Evolutionary conservation across 2,113 vertebrate genomes (phyloP).

Genomic region (Ailurus styani): DNA sequence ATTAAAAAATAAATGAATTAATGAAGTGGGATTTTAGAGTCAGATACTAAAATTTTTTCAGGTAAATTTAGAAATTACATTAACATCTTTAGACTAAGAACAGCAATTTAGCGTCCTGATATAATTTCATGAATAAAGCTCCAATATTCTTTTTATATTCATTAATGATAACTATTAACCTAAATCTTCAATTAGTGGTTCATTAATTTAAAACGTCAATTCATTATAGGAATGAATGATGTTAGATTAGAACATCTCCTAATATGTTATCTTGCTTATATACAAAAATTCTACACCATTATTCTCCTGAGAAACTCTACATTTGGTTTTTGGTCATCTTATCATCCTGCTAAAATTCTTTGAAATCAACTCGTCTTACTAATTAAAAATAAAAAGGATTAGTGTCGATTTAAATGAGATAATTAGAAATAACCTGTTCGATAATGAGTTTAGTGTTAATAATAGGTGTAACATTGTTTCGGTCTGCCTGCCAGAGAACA

Average conservation of each 20-base stretch:
- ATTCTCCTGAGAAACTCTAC: background rate
- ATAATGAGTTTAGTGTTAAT: background rate
- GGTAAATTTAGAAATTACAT: background rate
- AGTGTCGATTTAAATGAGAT: background rate
- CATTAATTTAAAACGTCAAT: constrained; percentile 18
- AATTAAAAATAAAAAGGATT: background rate
- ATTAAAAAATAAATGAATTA: background rate
- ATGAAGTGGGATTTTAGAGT: background rate
- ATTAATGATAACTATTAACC: background rate
- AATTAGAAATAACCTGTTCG: background rate
- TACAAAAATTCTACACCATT: background rate
- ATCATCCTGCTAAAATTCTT: background rate
- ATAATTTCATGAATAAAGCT: constrained; percentile 8
- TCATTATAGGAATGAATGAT: background rate
- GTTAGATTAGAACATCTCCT: background rate
- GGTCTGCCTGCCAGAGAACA: background rate
- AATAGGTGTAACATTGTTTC: background rate
- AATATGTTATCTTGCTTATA: constrained; percentile 4
- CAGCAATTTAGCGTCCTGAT: background rate
- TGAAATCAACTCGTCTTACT: background rate
- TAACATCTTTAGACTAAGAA: background rate
- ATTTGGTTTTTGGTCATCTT: background rate
- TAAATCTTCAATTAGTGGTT: background rate
- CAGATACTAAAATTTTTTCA: background rate
- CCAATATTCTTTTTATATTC: background rate